Evolutionary conservation across 2,113 vertebrate species (phyloP).

Genomic region (Uria lomvia): DNA sequence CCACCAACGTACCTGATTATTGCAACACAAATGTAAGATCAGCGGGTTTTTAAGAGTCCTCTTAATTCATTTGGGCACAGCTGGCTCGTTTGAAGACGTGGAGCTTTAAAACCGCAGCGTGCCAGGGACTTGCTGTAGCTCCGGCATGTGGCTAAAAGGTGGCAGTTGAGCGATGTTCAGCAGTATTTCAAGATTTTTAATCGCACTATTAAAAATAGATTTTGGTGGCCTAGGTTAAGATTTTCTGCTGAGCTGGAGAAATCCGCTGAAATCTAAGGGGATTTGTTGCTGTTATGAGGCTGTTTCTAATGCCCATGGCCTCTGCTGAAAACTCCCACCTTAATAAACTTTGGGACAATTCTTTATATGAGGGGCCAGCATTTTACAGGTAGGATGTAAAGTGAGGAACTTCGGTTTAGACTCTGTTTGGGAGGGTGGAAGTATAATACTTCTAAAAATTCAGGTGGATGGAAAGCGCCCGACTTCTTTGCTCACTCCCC

Average conservation of each 20-base stretch:
- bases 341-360: background rate
- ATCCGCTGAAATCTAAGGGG: conserved; percentile 17
- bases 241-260: conserved; percentile 40
- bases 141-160: background rate
- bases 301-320: background rate
- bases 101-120: background rate
- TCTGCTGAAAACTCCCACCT: background rate
- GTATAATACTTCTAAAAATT: background rate
- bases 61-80: background rate
- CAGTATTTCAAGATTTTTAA: background rate
- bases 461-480: background rate
- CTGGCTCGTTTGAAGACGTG: background rate
- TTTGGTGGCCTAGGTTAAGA: background rate
- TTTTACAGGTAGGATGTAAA: background rate
- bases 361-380: background rate
- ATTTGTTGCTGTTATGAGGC: background rate
- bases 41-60: background rate
- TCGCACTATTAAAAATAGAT: background rate
- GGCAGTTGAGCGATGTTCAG: background rate
- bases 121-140: background rate
- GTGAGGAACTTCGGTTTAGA: background rate
- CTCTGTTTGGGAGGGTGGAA: background rate
- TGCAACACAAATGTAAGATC: background rate
- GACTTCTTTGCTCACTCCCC: background rate
- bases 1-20: background rate